Conservation (phyloP, 2,888 invertebrate genomes). For the Epinotia ramella region DNA sequence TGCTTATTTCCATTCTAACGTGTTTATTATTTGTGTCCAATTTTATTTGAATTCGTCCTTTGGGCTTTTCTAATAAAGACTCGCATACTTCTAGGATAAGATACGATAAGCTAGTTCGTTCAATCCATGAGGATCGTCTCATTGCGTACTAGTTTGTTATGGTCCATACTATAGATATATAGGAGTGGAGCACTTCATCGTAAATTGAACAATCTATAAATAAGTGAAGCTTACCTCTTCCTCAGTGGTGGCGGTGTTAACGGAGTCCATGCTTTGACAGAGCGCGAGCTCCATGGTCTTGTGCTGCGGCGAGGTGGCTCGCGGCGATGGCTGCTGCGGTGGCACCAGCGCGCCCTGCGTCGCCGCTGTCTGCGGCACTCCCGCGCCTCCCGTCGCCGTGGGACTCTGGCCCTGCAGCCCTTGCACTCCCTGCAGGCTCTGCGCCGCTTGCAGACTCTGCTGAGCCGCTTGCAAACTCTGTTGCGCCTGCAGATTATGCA, state of each 20-base stretch:
- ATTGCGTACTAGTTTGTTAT: background rate
- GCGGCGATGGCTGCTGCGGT: constrained; percentile 79
- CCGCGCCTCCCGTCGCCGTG: constrained; percentile 70
- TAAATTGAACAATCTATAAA: background rate
- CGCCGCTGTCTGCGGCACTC: constrained; percentile 72
- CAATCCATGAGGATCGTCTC: background rate
- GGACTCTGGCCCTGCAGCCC: constrained; percentile 63
- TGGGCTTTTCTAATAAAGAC: background rate
- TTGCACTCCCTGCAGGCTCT: constrained; percentile 63
- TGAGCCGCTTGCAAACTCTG: constrained; percentile 71
- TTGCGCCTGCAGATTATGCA: constrained; percentile 75
- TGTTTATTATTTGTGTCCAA: background rate
- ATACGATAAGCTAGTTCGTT: no score
- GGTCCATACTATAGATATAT: background rate
- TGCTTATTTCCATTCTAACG: constrained; percentile 32
- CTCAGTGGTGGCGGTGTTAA: constrained; percentile 97
- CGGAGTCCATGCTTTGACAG: constrained; percentile 99
- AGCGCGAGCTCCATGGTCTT: constrained; percentile 89
- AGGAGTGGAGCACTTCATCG: background rate
- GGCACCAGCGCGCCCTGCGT: constrained; percentile 78
- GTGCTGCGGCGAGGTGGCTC: constrained; percentile 75
- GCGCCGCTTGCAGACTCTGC: constrained; percentile 64
- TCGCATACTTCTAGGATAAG: no score
- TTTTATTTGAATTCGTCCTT: background rate
- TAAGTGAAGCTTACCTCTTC: constrained; percentile 93